A percentile compares a stretch with the other conserved stretches of the same genome.
These are phyloP conservation scores for Calonectris borealis DNA, from an alignment of 2,113 vertebrate species.

Conservation along the genomic window DNA sequence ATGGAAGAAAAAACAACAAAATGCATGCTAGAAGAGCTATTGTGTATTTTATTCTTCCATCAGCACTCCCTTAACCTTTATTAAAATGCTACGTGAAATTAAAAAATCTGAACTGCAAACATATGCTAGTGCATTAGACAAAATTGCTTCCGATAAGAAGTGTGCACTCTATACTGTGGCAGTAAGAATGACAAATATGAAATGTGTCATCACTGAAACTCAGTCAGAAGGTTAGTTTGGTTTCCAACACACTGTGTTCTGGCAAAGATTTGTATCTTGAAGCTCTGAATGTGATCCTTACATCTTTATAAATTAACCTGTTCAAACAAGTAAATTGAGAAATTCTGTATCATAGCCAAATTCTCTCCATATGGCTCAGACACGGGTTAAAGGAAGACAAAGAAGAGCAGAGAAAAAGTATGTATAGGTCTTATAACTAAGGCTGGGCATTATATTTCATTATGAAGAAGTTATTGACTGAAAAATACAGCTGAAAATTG, in stretches of 20 bases:
- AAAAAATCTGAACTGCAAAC: not conserved
- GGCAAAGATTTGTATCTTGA: not conserved
- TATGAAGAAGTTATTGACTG: not conserved
- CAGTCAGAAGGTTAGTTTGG: not conserved
- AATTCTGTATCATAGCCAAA: not conserved
- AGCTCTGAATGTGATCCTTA: not conserved
- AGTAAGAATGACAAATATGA: not conserved
- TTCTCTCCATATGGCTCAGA: not conserved
- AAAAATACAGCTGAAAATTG: not conserved
- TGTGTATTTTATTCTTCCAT: not conserved
- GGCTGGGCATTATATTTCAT: not conserved
- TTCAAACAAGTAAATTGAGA: not conserved
- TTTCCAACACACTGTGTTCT: not conserved
- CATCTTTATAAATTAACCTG: not conserved
- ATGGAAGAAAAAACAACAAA: not conserved
- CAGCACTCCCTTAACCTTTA: not conserved
- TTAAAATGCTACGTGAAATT: not conserved
- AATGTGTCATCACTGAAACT: not conserved
- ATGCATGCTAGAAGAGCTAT: not conserved
- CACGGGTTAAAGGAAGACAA: not conserved
- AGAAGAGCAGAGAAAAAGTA: not conserved
- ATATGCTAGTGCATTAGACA: not conserved
- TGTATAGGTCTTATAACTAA: not conserved
- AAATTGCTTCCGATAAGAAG: not conserved
- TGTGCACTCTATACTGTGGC: not conserved